Evolutionary conservation across 2,113 vertebrate genomes (phyloP), one percentile per base, ranked within the genome.

Genomic region (Cardinalis cardinalis): DNA sequence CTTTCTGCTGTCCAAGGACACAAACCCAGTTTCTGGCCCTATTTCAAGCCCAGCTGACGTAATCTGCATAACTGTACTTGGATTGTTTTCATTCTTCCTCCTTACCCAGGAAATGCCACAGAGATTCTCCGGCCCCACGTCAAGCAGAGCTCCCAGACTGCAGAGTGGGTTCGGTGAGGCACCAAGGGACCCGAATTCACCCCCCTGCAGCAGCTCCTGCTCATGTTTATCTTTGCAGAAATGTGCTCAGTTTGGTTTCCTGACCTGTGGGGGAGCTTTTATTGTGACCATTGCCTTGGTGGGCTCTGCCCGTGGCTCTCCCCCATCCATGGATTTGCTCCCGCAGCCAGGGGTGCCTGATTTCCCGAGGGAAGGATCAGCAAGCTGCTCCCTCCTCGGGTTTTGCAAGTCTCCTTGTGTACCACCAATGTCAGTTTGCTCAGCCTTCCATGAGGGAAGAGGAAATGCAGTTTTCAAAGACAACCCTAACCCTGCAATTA

Each of bases 241-340:
- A 20, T 0, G 15, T 8, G 32, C 69, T 69, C 23, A 0, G 6
- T 43, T 56, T 68, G 60, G 16, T 56, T 84, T 43, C n/a, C 4
- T 41, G 28, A 51, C 31, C 56, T 19, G n/a, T 16, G 31, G 43
- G 78, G n/a, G n/a, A n/a, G 55, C 7, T 68, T 75, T 71, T 5
- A 2, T 0, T 51, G 72, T 25, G 56, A 63, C 64, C 72, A 4
- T 1, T 28, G 15, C 25, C 24, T 14, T 0, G 1, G 18, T 17
- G 56, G 41, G 29, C 12, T 53, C 69, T 55, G 38, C 5, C 49
- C 19, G 31, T 40, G 40, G 79, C 66, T 32, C 52, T 84, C 6
- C 0, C 2, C 1, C 34, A 0, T 0, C 0, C 0, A 2, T 14
- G 84, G 56, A 21, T 94, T 64, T 74, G 56, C 21, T 51, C 53